Conservation (phyloP, 1,140 invertebrate species). For the Drosophila kurseongensis region DNA sequence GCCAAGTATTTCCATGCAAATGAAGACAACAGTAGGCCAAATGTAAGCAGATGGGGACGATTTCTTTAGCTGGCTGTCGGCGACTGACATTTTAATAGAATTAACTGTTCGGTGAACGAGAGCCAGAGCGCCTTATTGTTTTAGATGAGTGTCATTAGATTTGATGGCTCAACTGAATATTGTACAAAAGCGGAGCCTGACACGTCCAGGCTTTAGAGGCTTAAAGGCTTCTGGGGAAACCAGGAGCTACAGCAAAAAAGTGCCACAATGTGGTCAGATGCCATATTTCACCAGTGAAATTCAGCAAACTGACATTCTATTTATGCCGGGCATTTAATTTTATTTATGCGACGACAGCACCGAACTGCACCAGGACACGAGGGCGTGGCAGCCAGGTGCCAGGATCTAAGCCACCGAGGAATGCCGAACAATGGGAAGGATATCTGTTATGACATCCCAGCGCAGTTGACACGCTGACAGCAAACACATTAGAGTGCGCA, state of each 20-base stretch:
- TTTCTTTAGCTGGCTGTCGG: conserved; percentile 20
- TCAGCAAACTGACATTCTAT: conserved; percentile 38
- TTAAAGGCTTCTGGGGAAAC: conserved; percentile 34
- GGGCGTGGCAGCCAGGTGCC: conserved; percentile 10
- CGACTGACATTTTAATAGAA: conserved; percentile 70
- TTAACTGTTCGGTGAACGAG: conserved; percentile 58
- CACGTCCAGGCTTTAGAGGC: conserved; percentile 25
- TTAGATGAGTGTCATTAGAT: conserved; percentile 64
- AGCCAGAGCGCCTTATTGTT: conserved; percentile 52
- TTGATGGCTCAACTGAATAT: conserved; percentile 37
- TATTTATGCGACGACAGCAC: conserved; percentile 50
- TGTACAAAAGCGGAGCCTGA: conserved; percentile 26
- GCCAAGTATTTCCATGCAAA: conserved; percentile 65
- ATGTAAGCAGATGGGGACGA: conserved; percentile 30
- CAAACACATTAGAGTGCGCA: conserved; percentile 34
- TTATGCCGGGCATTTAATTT: conserved; percentile 50
- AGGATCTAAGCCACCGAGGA: conserved; percentile 14
- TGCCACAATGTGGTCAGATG: conserved; percentile 36
- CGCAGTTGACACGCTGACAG: conserved; percentile 22
- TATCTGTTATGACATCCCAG: conserved; percentile 25
- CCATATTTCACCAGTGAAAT: conserved; percentile 40
- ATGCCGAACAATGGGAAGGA: conserved; percentile 26
- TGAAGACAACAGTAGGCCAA: conserved; percentile 52
- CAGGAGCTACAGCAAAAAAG: conserved; percentile 14
- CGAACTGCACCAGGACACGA: conserved; percentile 20